Evolutionary conservation across 2,113 vertebrate genomes (phyloP).

Genomic region (Thamnophis sirtalis): DNA sequence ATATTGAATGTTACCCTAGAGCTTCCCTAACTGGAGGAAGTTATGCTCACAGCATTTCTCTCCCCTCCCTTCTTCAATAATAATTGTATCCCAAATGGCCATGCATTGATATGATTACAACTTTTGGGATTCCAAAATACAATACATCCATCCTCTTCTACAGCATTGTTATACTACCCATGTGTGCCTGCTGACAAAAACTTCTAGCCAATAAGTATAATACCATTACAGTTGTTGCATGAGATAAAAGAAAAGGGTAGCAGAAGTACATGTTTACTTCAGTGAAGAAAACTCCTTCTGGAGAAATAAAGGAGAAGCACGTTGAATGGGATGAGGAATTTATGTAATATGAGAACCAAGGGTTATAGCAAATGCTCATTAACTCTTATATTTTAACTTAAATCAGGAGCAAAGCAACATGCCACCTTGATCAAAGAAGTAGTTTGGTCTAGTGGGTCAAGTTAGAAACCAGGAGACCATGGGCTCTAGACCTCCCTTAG

Average conservation of each 20-base stretch:
- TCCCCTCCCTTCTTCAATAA: constrained; percentile 28
- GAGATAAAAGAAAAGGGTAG: constrained; percentile 24
- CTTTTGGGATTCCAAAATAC: constrained; percentile 7
- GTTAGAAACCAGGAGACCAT: background rate
- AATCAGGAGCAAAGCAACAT: background rate
- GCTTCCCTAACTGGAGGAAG: constrained; percentile 37
- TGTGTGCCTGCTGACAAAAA: constrained; percentile 37
- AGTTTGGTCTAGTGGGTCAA: background rate
- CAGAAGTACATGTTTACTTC: background rate
- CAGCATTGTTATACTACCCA: background rate
- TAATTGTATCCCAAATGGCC: constrained; percentile 25
- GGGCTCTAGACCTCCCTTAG: background rate
- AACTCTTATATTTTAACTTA: background rate
- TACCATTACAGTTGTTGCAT: constrained; percentile 15
- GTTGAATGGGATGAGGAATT: background rate
- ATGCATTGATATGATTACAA: constrained; percentile 38
- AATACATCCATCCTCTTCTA: background rate
- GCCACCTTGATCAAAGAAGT: background rate
- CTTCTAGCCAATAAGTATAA: constrained; percentile 20
- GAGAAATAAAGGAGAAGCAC: background rate
- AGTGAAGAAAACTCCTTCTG: background rate
- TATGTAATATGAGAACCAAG: background rate
- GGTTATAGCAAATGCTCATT: background rate
- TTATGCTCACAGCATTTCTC: constrained; percentile 4
- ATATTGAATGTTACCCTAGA: background rate